A percentile compares a stretch with the other conserved stretches of the same genome.
Conservation (phyloP, 2,888 invertebrate species). For the Scotopteryx bipunctaria region DNA sequence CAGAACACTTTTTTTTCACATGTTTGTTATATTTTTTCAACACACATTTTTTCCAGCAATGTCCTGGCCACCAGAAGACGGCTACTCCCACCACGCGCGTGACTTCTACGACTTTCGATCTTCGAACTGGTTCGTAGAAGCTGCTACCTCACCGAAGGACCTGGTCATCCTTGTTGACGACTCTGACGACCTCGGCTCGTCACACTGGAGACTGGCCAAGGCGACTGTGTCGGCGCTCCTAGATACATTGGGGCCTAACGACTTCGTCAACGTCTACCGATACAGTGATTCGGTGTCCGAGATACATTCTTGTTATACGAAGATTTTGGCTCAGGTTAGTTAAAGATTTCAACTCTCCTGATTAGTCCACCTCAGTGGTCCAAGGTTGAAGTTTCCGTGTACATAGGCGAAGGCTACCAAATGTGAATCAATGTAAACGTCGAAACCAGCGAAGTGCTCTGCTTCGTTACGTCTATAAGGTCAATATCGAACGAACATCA, state of each 20-base stretch:
- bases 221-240: constrained; percentile 95
- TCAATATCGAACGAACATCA: no score
- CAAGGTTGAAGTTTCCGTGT: no score
- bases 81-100: constrained; percentile 89
- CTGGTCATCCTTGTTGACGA: constrained; percentile 96
- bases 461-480: no score
- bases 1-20: no score
- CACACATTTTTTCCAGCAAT: constrained; percentile 84
- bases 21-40: no score
- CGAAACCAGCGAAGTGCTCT: no score
- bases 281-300: constrained; percentile 93
- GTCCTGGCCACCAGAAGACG: constrained; percentile 92
- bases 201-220: constrained; percentile 92
- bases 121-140: constrained; percentile 98
- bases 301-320: constrained; percentile 95
- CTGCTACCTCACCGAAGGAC: constrained; percentile 98
- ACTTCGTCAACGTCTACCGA: constrained; percentile 97
- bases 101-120: constrained; percentile 97
- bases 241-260: constrained; percentile 97
- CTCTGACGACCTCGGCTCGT: constrained; percentile 94
- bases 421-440: no score
- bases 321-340: constrained; percentile 92
- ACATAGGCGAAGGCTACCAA: no score
- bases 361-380: no score
- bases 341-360: no score